phyloP scores from a whole-genome alignment of 1,140 invertebrate genomes.

The Zaprionus lachaisei region DNA sequence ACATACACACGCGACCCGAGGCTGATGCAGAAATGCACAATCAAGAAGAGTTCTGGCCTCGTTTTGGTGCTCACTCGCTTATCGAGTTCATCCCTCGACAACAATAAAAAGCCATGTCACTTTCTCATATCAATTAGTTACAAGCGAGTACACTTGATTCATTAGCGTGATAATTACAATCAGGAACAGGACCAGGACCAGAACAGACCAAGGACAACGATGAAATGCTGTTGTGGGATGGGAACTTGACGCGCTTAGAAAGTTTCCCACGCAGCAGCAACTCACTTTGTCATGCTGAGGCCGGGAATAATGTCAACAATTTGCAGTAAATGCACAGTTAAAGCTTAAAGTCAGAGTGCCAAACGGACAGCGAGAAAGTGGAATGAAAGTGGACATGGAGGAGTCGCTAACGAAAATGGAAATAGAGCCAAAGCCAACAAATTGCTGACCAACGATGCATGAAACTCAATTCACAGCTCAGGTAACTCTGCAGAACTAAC shows the following conservation, averaged over 20 bases:
- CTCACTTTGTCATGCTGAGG: constrained; percentile 50
- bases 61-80: background rate
- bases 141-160: constrained; percentile 79
- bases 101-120: constrained; percentile 56
- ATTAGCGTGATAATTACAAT: constrained; percentile 79
- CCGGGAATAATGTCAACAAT: constrained; percentile 60
- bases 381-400: constrained; percentile 17
- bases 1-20: constrained; percentile 19
- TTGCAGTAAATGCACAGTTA: constrained; percentile 44
- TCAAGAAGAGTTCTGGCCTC: constrained; percentile 14
- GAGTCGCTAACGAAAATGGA: constrained; percentile 35
- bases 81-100: constrained; percentile 32
- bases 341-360: constrained; percentile 37
- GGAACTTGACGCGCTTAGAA: constrained; percentile 56
- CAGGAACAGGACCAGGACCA: constrained; percentile 15
- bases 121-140: constrained; percentile 82
- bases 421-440: constrained; percentile 67
- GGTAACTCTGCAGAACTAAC: constrained; percentile 37
- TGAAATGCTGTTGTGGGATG: constrained; percentile 34
- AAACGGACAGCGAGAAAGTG: constrained; percentile 8
- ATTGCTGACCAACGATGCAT: constrained; percentile 66
- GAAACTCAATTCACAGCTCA: constrained; percentile 67
- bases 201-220: constrained; percentile 17
- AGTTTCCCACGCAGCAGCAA: constrained; percentile 63
- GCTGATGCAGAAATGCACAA: constrained; percentile 27